Evolutionary conservation across 2,797 vertebrate genomes (phyloP).

Genomic region (Muscicapa striata): DNA sequence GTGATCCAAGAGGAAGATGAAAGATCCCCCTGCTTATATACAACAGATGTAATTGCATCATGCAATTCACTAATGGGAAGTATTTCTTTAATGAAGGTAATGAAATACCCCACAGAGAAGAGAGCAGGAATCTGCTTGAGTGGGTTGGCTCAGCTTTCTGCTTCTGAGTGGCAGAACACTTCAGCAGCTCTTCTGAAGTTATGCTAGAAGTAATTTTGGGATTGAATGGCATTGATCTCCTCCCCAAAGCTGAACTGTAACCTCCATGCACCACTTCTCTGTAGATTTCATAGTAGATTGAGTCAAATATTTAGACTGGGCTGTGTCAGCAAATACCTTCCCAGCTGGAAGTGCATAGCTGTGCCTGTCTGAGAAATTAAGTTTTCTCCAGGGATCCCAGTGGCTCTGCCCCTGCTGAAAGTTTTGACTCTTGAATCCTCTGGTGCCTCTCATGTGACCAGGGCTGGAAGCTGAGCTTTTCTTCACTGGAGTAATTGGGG

Average conservation of each 20-base stretch:
- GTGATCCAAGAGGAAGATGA: background rate
- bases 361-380: background rate
- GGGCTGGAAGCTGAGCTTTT: background rate
- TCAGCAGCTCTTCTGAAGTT: background rate
- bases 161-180: background rate
- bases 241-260: background rate
- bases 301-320: background rate
- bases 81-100: background rate
- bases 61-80: background rate
- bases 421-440: background rate
- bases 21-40: accelerated
- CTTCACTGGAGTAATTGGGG: background rate
- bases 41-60: background rate
- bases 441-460: background rate
- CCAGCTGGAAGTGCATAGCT: background rate
- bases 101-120: background rate
- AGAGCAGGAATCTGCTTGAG: background rate
- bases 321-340: background rate
- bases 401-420: background rate
- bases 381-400: background rate
- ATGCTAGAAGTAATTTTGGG: background rate
- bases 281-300: background rate
- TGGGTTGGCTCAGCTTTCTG: background rate
- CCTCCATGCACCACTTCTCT: background rate
- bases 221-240: background rate